phyloP scores from a whole-genome alignment of 92 coral and sea anemone species.

The Actinernus sp. region DNA sequence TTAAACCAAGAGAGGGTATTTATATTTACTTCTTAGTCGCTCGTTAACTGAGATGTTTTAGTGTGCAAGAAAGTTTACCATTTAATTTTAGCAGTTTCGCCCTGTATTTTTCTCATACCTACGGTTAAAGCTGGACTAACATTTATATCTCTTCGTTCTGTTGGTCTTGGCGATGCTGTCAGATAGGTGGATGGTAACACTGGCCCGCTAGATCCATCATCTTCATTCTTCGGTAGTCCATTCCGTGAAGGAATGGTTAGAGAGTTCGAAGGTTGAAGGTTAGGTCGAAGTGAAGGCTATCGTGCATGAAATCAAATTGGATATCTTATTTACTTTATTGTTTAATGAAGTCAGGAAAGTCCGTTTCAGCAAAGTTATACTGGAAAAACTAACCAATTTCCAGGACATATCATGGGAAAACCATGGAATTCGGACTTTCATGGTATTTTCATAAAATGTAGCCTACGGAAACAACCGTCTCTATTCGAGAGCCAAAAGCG shows the following conservation, averaged over 20 bases:
- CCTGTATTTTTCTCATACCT: constrained; percentile 37
- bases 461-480: no score
- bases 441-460: no score
- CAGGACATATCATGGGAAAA: no score
- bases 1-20: no score
- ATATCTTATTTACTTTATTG: neutral
- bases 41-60: no score
- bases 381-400: no score
- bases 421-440: no score
- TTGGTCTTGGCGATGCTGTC: constrained; percentile 7
- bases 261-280: neutral
- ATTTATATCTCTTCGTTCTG: constrained; percentile 8
- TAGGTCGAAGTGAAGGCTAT: neutral
- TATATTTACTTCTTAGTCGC: no score
- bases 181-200: constrained; percentile 22
- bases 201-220: constrained; percentile 29
- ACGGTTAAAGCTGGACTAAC: constrained; percentile 20
- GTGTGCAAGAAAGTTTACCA: no score
- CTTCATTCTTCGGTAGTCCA: constrained; percentile 35
- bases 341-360: neutral
- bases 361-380: no score
- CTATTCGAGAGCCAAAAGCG: no score
- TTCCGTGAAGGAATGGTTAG: constrained; percentile 9
- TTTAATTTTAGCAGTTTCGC: no score
- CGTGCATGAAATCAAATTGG: neutral